Conservation (phyloP, 2,797 vertebrate species). For the Eutrigla gurnardus region DNA sequence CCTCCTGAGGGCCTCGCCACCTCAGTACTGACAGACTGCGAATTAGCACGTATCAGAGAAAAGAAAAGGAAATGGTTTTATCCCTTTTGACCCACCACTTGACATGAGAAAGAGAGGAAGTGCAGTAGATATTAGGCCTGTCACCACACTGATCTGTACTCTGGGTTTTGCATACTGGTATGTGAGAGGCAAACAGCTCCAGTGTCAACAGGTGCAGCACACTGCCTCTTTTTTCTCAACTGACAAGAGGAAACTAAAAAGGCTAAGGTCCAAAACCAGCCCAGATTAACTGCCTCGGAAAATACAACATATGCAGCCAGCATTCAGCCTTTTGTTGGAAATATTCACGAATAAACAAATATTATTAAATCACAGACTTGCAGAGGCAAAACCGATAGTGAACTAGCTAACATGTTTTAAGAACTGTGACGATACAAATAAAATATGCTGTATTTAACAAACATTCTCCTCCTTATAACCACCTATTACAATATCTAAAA, state of each 20-base stretch:
- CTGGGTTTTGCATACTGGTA: constrained; percentile 30
- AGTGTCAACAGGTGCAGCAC: constrained; percentile 35
- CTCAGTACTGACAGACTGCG: constrained; percentile 68
- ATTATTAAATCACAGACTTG: not conserved
- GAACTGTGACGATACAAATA: too few relatives aligned
- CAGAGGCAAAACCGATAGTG: not conserved
- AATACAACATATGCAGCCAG: constrained; percentile 18
- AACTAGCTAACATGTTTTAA: not conserved
- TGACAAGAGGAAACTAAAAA: constrained; percentile 43
- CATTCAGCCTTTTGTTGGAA: constrained; percentile 3
- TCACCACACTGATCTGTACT: constrained; percentile 55
- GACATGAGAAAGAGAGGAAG: constrained; percentile 63
- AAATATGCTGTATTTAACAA: too few relatives aligned
- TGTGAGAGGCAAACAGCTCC: constrained; percentile 42
- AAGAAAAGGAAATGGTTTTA: constrained; percentile 59
- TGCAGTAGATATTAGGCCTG: constrained; percentile 48
- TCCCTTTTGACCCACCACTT: constrained; percentile 74
- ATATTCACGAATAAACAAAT: not conserved
- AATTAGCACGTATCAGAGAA: constrained; percentile 73
- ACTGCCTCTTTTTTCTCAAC: constrained; percentile 12
- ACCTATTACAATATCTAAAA: not conserved
- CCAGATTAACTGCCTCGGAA: constrained; percentile 29
- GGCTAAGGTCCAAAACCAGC: constrained; percentile 30
- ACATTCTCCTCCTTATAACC: not conserved
- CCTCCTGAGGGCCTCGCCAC: constrained; percentile 69